Evolutionary conservation across 2,888 invertebrate species (phyloP).

Genomic region (Cantharis lateralis): DNA sequence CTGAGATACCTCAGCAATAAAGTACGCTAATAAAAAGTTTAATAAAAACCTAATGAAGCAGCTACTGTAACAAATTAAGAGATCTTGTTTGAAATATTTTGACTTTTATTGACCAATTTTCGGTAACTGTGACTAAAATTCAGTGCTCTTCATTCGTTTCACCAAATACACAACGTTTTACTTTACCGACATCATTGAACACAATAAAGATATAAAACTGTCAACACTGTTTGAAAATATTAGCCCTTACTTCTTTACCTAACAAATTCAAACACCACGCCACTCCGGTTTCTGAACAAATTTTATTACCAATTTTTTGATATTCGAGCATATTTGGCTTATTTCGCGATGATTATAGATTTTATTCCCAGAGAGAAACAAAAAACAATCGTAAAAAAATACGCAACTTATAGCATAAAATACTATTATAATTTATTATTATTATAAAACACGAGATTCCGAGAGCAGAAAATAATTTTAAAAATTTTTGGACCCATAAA

Average conservation of each 20-base stretch:
- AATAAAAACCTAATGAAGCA: conserved; percentile 6
- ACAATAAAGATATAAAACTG: conserved; percentile 44
- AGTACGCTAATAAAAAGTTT: not conserved
- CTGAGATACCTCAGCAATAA: not conserved
- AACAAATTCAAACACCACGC: not conserved
- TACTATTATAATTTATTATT: too few species aligned
- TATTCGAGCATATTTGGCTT: not conserved
- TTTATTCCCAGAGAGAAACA: not conserved
- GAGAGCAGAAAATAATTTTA: too few species aligned
- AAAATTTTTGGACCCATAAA: too few species aligned
- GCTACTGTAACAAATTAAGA: conserved; percentile 39
- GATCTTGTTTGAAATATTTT: conserved; percentile 34
- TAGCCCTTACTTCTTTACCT: conserved; percentile 21
- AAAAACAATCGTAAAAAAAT: too few species aligned
- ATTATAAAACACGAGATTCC: too few species aligned
- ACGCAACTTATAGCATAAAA: too few species aligned
- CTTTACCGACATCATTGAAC: conserved; percentile 39
- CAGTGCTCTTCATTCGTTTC: conserved; percentile 28
- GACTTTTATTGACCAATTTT: conserved; percentile 42
- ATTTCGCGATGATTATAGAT: not conserved
- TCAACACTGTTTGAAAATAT: conserved; percentile 46
- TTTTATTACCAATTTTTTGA: not conserved
- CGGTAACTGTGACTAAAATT: conserved; percentile 37
- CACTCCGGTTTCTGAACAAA: not conserved
- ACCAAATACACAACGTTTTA: conserved; percentile 23